Evolutionary conservation across 2,113 vertebrate genomes (phyloP), one percentile per base, ranked within the genome.

Genomic region (Mustelus asterias): DNA sequence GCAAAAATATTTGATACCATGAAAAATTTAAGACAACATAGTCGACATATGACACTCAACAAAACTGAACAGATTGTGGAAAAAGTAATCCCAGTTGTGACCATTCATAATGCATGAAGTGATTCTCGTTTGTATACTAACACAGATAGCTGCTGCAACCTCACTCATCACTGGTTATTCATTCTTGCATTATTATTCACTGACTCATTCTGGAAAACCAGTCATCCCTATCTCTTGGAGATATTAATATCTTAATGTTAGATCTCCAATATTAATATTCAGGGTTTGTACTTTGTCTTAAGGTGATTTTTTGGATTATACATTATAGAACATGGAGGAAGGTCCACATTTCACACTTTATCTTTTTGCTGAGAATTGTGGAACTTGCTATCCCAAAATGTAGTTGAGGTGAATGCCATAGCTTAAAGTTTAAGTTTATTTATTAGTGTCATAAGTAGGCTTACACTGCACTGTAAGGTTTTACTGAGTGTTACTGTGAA

Each of bases 51-150:
- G 48, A 92, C 58, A 63, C 89, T 92, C 11, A 92, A 60, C 24
- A 67, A 94, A 67, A 65, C n/a, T 94, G 63, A 94, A 67, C n/a
- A 65, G 90, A 94, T 67, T 94, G 90, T 67, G 90, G 90, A 65
- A 94, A 94, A 94, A 92, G 54, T 65, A 63, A 24, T 94, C 63
- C n/a, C 60, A 67, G 14, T 94, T 69, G 60, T 94, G 90, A 65
- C 63, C 63, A 94, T 94, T 94, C 90, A 94, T 67, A 41, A 94
- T 94, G 63, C 60, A 94, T 89, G 44, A 58, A 89, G 29, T 94
- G 63, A 69, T 69, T 69, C 26, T 11, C 8, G 63, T 94, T 94
- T 94, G 60, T 41, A 69, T 24, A 16, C 14, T 37, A 67, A 93
- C 33, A 93, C 8, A 67, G 14, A 37, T 60, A 88, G 44, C 24